Base-by-base conservation (phyloP, 2,888 invertebrate genomes). In the Periphyllus acericola region DNA sequence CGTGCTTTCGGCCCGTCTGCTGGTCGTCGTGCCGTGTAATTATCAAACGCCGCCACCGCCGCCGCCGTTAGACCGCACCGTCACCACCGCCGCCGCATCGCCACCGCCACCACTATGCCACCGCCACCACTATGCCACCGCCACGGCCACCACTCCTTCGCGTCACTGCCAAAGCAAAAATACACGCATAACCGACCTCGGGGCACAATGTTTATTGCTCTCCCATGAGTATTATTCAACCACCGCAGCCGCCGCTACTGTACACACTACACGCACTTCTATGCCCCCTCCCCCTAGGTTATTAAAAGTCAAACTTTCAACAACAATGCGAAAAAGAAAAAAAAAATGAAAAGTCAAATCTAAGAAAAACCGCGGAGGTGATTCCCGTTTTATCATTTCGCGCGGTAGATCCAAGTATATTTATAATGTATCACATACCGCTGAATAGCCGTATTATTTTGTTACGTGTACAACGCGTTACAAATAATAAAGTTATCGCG, bases 1-100 rank as follows among this genome's bases (percentile, higher is more conserved):
- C 87, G 87, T 87, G 80, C 87, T 87, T 87, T 87, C 74, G 87
- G 66, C 80, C 87, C 87, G 87, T 87, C 87, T 81, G 87, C 80
- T 87, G 87, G 87, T 87, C 80, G 86, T 86, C 86, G 86, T 86
- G 87, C 87, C 87, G 87, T 87, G 81, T 87, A 87, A 87, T 87
- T 87, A 87, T 87, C 87, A 87, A 87, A 87, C 74, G 87, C 87
- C 74, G 86, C 86, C 86, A 52, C 55, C 32, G 46, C 72, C 72
- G 72, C 66, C 52, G 34, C 68, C 72, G 17, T 55, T 36, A 80
- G 25, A 74, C 79, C 79, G 71, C 78, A 83, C 83, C 74, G 72
- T 74, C 74, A 36, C 46, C 79, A 78, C 71, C 86, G 19, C 84
- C 17, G 19, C 40, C 84, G 25, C n/a, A 14, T 14, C 60, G 21